Base-by-base conservation (phyloP, 2,888 invertebrate species). In the Meloe dianella region DNA sequence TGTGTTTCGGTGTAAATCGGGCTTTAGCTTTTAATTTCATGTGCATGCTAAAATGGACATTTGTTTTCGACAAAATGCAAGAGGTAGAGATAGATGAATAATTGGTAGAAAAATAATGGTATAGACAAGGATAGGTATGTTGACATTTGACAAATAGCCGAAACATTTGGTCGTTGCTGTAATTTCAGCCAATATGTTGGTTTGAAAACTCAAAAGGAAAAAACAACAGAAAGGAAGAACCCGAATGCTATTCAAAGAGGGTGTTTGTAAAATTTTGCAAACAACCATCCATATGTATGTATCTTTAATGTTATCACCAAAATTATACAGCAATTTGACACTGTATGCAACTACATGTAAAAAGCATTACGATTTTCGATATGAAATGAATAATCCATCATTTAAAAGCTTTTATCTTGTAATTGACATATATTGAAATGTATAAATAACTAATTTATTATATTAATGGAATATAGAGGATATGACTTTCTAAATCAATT, bases 71-170 rank as follows among this genome's bases (percentile, higher is more conserved):
- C 54, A 67, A 67, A n/a, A 64, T 9, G 24, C 54, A 54, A 51
- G 24, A 24, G 4, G 24, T 54, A 24, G 54, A 54, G 12, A 54
- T 54, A 54, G 24, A 24, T 24, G 20, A 2, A 6, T 17, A 4
- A 3, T 17, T 17, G 2, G 6, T 17, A 6, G 17, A 8, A n/a
- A 6, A 17, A 41, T 41, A 14, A 20, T 24, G 54, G 4, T 61
- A 56, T 1, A 64, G 57, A 57, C 35, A 65, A 65, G 65, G 68
- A 68, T 47, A 38, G 68, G 41, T 57, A 41, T 65, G 64, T 68
- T 68, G 68, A 68, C 68, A 68, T 68, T 58, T 68, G 68, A 68
- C 60, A 68, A 68, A 68, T 68, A 60, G 68, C 68, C 65, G 60
- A 65, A 65, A 65, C 68, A 68, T 68, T 68, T 68, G 68, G 68